Evolutionary conservation across 2,113 vertebrate genomes (phyloP), one percentile per base, ranked within the genome.

Genomic region (Rhinichthys klamathensis): DNA sequence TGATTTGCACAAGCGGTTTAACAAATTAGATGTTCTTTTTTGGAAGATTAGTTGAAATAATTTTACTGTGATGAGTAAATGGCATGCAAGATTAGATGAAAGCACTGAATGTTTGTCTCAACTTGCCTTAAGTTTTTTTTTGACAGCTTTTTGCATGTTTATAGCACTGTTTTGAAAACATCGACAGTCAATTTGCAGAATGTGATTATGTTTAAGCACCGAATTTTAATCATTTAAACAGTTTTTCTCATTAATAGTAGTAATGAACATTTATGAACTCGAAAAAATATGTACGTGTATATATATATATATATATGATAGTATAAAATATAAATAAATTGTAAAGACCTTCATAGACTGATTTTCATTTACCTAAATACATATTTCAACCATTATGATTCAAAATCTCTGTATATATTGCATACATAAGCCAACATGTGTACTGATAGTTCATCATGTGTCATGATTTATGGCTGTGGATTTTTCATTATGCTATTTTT

Each of bases 21-120:
- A 70, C 76, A 84, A 79, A 83, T 85, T 58, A 87, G 60, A 77
- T 80, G 73, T 81, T 82, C 81, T 90, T 82, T 41, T 81, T 82
- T 85, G 80, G 32, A 35, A 87, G 60, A 87, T 85, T 84, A 84
- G 70, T 76, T 3, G 49, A 32, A 81, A 76, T 82, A 38, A 82
- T 77, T 85, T 60, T 70, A 77, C 79, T 75, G 46, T 74, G n/a
- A n/a, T n/a, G 72, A 21, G 58, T 32, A 38, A 80, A 49, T 69
- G 44, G 30, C 12, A 77, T 56, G 46, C 23, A 11, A 38, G 67
- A 72, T 58, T 72, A 70, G 80, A 81, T 81, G 79, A 81, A 81
- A 81, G 60, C n/a, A 13, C 1, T 23, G 12, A 65, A 30, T 69
- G 61, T 51, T 82, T 51, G 51, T n/a, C 80, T 56, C 74, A 76